Conservation (phyloP, 2,888 invertebrate genomes). For the Ennomos fuscantarius region DNA sequence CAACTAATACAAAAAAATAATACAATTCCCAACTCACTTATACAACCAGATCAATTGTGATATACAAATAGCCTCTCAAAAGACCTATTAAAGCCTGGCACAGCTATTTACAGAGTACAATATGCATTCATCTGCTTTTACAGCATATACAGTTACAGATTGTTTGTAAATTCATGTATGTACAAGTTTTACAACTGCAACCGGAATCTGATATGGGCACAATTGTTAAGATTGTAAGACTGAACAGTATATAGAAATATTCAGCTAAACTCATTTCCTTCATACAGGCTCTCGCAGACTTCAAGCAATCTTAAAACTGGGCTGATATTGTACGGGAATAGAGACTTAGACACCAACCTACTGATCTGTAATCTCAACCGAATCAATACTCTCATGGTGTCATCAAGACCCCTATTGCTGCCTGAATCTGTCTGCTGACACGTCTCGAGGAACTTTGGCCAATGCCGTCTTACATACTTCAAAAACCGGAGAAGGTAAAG, state of each 20-base stretch:
- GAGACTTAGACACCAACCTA: constrained; percentile 91
- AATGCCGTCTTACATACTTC: constrained; percentile 93
- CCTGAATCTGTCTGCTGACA: constrained; percentile 88
- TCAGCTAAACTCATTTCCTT: constrained; percentile 93
- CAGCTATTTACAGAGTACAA: constrained; percentile 11
- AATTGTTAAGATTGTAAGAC: constrained; percentile 1
- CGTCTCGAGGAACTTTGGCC: constrained; percentile 92
- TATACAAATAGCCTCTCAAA: constrained; percentile 41
- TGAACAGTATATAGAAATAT: constrained; percentile 19
- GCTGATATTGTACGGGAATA: constrained; percentile 96
- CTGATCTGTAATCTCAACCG: constrained; percentile 92
- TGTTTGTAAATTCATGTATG: too few species aligned
- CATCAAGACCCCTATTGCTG: constrained; percentile 87
- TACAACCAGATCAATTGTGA: constrained; percentile 32
- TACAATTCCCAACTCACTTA: constrained; percentile 6
- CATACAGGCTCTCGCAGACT: constrained; percentile 93
- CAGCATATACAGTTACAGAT: too few species aligned
- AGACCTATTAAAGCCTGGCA: constrained; percentile 35
- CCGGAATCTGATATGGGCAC: not conserved
- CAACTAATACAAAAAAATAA: constrained; percentile 7
- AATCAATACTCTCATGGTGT: constrained; percentile 93
- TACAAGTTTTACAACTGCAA: too few species aligned
- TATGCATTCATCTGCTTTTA: not conserved
- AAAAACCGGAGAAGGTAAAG: constrained; percentile 93
- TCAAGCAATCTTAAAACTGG: constrained; percentile 93